Evolutionary conservation across 2,113 vertebrate genomes (phyloP).

Genomic region (Xerus inauris): DNA sequence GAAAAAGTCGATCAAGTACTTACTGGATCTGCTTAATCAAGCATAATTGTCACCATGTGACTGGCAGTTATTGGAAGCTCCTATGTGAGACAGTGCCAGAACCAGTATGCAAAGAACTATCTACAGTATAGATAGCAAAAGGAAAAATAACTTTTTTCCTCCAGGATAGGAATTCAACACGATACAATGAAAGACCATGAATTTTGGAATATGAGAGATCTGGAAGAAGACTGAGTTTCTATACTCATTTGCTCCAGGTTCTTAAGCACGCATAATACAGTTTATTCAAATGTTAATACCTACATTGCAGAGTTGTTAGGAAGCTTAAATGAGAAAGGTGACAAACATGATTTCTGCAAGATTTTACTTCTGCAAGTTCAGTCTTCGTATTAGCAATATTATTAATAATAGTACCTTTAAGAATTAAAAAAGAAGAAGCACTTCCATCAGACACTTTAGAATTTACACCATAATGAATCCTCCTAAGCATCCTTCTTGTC

Average conservation of each 20-base stretch:
- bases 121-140: slow-evolving; percentile 74
- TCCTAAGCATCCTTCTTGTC: neutral
- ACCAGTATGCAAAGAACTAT: slow-evolving; percentile 80
- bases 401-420: neutral
- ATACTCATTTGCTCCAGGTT: neutral
- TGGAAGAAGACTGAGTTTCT: neutral
- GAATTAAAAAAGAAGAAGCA: neutral
- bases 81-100: slow-evolving; percentile 81
- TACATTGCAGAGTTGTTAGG: neutral
- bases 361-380: neutral
- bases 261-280: neutral
- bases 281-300: neutral
- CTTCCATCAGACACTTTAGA: neutral
- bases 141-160: slow-evolving; percentile 62
- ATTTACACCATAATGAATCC: neutral
- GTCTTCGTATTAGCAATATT: neutral
- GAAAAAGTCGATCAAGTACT: slow-evolving; percentile 87
- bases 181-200: neutral
- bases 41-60: slow-evolving; percentile 83
- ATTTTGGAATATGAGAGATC: neutral
- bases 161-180: neutral
- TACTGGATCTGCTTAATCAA: slow-evolving; percentile 88
- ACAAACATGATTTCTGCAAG: neutral
- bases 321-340: neutral
- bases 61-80: slow-evolving; percentile 81